Evolutionary conservation across 2,888 invertebrate species (phyloP), one percentile per base, ranked within the genome.

Genomic region (Melangyna quadrimaculata): DNA sequence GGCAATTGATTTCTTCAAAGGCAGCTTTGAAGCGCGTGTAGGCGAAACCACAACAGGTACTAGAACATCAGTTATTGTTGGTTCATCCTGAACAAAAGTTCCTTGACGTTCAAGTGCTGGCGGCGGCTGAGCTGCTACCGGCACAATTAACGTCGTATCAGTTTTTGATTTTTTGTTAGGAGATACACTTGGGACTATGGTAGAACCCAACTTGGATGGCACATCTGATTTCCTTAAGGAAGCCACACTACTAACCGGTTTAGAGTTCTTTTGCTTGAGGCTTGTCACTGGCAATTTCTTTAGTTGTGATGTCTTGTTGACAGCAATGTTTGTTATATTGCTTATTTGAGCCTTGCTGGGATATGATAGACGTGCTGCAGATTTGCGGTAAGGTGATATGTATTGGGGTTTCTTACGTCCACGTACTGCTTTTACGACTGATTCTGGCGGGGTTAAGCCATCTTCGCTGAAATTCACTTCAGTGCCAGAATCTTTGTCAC

Each of bases 61-160:
- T 67, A 89, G 89, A 0, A 87, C 89, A 65, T 90, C 90, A 2
- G 89, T 88, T 61, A 90, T 89, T 17, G 91, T 90, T 0, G 94
- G 93, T 88, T 97, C 96, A 88, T 98, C 97, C 92, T 98, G 98
- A 0, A 97, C 97, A 90, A 98, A 98, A 0, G 98, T 98, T 14
- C 97, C 97, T 91, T 98, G 98, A 32, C 98, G 94, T 88, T 96
- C 96, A 40, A 96, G 91, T 0, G 94, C 94, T 0, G 94, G 19
- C 2, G 78, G 29, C 27, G 27, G 3, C 27, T n/a, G n/a, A 27
- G 81, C 35, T 40, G 87, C 17, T 17, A 71, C 89, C 88, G 71
- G 87, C 87, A 29, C 88, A 79, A 75, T 88, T 29, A 17, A 17
- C n/a, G 24, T n/a, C n/a, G 51, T 37, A 43, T 74, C 69, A 27